A percentile compares a stretch with the other conserved stretches of the same genome.
Conservation (phyloP, 2,888 invertebrate genomes). For the Drosophila paramelanica region DNA sequence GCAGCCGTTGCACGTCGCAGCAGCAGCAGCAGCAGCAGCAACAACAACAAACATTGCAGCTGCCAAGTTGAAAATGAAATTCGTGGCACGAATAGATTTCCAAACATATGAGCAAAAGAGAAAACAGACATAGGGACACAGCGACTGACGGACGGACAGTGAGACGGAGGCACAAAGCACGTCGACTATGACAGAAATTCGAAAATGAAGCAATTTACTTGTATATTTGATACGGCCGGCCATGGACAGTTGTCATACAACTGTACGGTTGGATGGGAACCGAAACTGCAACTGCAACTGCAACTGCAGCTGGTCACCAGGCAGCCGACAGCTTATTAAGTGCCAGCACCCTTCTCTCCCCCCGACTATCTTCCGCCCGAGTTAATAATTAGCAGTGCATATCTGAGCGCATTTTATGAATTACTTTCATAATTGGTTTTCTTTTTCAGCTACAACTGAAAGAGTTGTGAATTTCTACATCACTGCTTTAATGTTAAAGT, state of each 20-base stretch:
- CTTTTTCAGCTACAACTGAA: constrained; percentile 16
- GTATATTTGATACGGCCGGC: constrained; percentile 69
- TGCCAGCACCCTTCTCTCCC: background rate
- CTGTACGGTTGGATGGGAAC: constrained; percentile 28
- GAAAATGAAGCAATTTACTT: constrained; percentile 81
- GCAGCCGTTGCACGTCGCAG: constrained; percentile 76
- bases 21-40: constrained; percentile 69
- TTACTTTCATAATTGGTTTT: constrained; percentile 52
- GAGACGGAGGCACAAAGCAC: constrained; percentile 44
- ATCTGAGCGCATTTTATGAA: constrained; percentile 47
- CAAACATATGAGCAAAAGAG: constrained; percentile 67
- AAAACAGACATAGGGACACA: constrained; percentile 28
- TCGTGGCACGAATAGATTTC: constrained; percentile 80
- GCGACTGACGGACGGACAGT: constrained; percentile 8
- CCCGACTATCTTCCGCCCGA: background rate
- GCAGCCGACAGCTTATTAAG: constrained; percentile 50
- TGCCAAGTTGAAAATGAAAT: constrained; percentile 78
- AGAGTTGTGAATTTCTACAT: constrained; percentile 30
- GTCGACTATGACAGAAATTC: constrained; percentile 78
- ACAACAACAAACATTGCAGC: constrained; percentile 70
- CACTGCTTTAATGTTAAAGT: constrained; percentile 21
- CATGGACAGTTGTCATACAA: constrained; percentile 67
- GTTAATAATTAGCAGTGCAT: constrained; percentile 50
- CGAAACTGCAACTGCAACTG: constrained; percentile 18
- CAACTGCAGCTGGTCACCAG: constrained; percentile 43